Percentiles rank a stretch among this genome's conserved stretches.
These are phyloP conservation scores for Chaitophorus viminalis DNA, from an alignment of 2,888 invertebrate species.

Conservation along the genomic window DNA sequence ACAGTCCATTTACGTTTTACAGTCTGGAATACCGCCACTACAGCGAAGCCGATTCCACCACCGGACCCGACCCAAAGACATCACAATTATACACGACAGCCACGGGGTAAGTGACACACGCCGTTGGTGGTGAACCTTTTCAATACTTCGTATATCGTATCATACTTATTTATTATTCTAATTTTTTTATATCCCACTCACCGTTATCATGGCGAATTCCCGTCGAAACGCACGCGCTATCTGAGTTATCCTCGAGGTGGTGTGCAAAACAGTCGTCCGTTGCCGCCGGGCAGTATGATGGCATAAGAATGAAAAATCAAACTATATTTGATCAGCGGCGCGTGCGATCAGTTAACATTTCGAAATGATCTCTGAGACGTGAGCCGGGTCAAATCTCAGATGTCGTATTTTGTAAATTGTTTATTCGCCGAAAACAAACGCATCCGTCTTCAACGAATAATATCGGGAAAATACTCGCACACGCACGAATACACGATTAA, in stretches of 20 bases:
- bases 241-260: not conserved
- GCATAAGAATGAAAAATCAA: not conserved
- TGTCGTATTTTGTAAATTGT: not conserved
- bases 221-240: constrained; percentile 10
- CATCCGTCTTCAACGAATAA: not conserved
- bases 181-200: constrained; percentile 12
- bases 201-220: constrained; percentile 50
- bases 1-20: not conserved
- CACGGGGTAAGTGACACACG: not conserved
- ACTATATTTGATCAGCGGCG: not conserved
- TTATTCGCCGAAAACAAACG: not conserved
- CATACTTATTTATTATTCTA: not conserved
- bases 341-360: not conserved
- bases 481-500: not conserved
- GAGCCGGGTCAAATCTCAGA: not conserved
- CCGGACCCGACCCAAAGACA: not conserved
- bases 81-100: not conserved
- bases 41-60: not conserved
- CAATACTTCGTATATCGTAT: too few relatives aligned
- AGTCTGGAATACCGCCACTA: not conserved
- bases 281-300: not conserved
- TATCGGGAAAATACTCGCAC: not conserved
- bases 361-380: not conserved
- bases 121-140: not conserved
- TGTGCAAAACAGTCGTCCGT: not conserved